Conservation (phyloP, 2,888 invertebrate species). For the Tenodera sinensis region DNA sequence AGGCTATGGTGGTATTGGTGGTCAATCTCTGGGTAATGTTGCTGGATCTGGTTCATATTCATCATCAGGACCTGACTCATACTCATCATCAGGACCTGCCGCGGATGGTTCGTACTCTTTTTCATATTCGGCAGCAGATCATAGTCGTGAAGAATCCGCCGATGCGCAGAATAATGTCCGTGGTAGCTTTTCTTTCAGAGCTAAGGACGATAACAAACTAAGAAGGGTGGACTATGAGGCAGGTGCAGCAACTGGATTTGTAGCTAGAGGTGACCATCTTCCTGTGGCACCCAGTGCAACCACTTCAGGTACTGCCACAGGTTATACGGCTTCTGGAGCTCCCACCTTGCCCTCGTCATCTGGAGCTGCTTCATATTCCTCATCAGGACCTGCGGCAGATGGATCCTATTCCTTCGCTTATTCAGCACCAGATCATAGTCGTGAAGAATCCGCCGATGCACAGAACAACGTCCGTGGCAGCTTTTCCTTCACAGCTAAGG, state of each 20-base stretch:
- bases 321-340: not conserved
- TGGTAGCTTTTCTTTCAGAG: slow-evolving; percentile 34
- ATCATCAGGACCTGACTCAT: not conserved
- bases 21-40: slow-evolving; percentile 2
- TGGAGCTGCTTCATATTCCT: not conserved
- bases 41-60: not conserved
- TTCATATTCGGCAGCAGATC: slow-evolving; percentile 39
- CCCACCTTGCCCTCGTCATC: not conserved
- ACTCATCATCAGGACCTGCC: not conserved
- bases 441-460: slow-evolving; percentile 32
- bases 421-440: slow-evolving; percentile 29
- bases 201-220: slow-evolving; percentile 34
- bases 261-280: slow-evolving; percentile 35
- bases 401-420: slow-evolving; percentile 32
- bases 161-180: slow-evolving; percentile 40
- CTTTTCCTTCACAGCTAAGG: slow-evolving; percentile 35
- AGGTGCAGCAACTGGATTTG: slow-evolving; percentile 34
- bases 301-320: not conserved
- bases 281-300: slow-evolving; percentile 27
- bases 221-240: slow-evolving; percentile 33
- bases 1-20: not conserved
- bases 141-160: slow-evolving; percentile 41
- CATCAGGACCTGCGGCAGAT: slow-evolving; percentile 2
- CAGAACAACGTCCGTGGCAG: slow-evolving; percentile 35
- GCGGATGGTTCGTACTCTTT: slow-evolving; percentile 39